These are phyloP conservation scores for Hyposoter dolosus DNA, from an alignment of 2,888 invertebrate genomes.

Conservation along the genomic window DNA sequence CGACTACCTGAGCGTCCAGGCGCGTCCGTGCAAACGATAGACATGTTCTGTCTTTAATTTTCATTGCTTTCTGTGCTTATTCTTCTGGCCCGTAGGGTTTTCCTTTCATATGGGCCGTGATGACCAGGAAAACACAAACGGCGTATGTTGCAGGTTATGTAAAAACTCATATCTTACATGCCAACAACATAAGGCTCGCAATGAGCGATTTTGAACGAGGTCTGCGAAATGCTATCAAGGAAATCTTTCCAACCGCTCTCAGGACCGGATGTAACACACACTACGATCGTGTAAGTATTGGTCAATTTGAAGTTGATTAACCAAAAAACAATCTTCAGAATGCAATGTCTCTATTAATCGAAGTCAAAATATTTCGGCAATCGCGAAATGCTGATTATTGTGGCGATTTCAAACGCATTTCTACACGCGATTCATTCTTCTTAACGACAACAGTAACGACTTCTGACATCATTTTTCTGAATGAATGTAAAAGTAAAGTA, in stretches of 20 bases:
- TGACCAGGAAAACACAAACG: slow-evolving; percentile 3
- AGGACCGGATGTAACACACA: slow-evolving; percentile 48
- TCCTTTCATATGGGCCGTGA: slow-evolving; percentile 8
- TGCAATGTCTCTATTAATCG: no score
- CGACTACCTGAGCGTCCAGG: no score
- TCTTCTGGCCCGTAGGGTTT: not conserved
- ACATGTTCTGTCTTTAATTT: no score
- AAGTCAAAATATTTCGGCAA: no score
- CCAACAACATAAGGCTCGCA: not conserved
- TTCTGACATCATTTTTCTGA: no score
- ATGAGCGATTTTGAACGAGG: slow-evolving; percentile 47
- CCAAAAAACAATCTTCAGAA: not conserved
- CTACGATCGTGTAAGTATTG: slow-evolving; percentile 21
- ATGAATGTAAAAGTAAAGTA: no score
- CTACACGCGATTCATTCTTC: no score
- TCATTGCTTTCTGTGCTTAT: not conserved
- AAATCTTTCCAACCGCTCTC: slow-evolving; percentile 17
- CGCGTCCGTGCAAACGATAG: no score
- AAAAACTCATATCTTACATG: not conserved
- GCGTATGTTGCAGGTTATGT: not conserved
- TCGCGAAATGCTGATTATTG: no score
- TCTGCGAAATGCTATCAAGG: slow-evolving; percentile 26
- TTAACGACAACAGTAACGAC: no score
- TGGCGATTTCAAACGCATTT: no score
- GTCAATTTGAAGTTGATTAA: not conserved